Evolutionary conservation across 1,140 invertebrate genomes (phyloP), one percentile per base, ranked within the genome.

Genomic region (Diachasmimorpha longicaudata): DNA sequence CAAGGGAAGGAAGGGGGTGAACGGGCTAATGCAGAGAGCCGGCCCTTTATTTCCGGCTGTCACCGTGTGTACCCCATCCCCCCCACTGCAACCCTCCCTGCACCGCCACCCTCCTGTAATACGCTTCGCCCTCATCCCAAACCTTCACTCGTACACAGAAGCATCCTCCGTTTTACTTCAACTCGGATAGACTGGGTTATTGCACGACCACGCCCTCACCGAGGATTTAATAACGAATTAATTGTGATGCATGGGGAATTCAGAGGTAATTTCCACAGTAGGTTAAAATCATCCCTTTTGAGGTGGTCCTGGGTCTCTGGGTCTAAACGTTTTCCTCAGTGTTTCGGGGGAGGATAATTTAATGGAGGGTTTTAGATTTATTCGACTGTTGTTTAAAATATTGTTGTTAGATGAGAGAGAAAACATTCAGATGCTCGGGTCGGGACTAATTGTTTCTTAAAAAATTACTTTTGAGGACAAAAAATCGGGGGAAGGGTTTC

Each of bases 21-120:
- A 70, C 67, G 69, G 19, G 36, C 76, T 84, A 84, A 85, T 81
- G 83, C 80, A 82, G 46, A 70, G 71, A 79, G 78, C 79, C 81
- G 79, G 83, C 84, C 84, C 84, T 85, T 84, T 84, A 85, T 85
- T 85, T 85, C 84, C 84, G 82, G 83, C 82, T 84, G 84, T 85
- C 84, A 77, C 81, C 78, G 73, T 77, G 68, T 37, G 69, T 44
- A 31, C 42, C 55, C 55, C 69, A 37, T 25, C 52, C 42, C 44
- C 16, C 16, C 52, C 19, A 46, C 66, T 25, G n/a, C n/a, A n/a
- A n/a, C n/a, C n/a, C n/a, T n/a, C n/a, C n/a, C n/a, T n/a, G n/a
- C n/a, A n/a, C n/a, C n/a, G n/a, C n/a, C n/a, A n/a, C 44, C 55
- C 48, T 16, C 14, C 69, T 63, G 52, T 71, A 76, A 71, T 76